Conservation (phyloP, 2,797 vertebrate genomes). For the Podargus strigoides region DNA sequence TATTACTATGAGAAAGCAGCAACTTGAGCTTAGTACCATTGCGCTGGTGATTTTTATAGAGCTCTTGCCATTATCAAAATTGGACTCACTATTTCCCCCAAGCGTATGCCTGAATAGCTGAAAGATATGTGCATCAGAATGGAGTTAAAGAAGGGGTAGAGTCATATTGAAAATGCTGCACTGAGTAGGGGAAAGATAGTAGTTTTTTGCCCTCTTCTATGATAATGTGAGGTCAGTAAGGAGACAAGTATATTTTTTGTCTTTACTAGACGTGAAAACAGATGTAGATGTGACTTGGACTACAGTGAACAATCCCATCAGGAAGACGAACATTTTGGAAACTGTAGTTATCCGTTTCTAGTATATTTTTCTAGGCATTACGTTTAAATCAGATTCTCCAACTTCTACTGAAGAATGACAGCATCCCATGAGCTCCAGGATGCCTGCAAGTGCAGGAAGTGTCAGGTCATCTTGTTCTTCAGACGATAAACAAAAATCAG, state of each 20-base stretch:
- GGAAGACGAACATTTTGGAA: neutral
- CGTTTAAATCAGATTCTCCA: neutral
- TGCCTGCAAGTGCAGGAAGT: neutral
- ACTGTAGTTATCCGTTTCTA: neutral
- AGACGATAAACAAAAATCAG: slow-evolving; percentile 41
- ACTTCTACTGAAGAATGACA: neutral
- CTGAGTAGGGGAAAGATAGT: neutral
- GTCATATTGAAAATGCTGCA: neutral
- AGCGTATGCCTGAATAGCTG: neutral
- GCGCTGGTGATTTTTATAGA: slow-evolving; percentile 20
- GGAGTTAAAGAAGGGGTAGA: neutral
- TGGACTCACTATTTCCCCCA: neutral
- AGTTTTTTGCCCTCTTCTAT: neutral
- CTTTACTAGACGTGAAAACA: neutral
- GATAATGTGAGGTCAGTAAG: neutral
- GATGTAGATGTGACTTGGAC: neutral
- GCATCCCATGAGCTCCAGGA: neutral
- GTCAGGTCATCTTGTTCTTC: slow-evolving; percentile 47
- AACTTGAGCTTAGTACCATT: neutral
- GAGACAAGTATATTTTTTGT: neutral
- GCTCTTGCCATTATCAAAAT: slow-evolving; percentile 13
- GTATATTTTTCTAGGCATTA: neutral
- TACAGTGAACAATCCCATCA: neutral
- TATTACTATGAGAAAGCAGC: slow-evolving; percentile 16
- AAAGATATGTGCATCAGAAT: neutral